phyloP scores from a whole-genome alignment of 2,888 invertebrate species.

The Onchidella celtica region DNA sequence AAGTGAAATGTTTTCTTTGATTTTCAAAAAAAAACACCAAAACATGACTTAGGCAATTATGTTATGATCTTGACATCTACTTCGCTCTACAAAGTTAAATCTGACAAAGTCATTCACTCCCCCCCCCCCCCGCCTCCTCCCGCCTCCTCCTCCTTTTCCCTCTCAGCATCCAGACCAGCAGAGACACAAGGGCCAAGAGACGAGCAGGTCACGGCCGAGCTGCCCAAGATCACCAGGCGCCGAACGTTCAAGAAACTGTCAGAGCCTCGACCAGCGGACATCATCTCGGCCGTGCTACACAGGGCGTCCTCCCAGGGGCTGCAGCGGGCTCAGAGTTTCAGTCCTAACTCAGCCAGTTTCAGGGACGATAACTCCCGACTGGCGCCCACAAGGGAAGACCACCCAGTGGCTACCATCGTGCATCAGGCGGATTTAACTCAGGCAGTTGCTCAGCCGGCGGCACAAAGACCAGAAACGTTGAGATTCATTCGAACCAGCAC shows the following conservation, averaged over 20 bases:
- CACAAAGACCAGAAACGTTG: neutral
- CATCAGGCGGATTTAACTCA: neutral
- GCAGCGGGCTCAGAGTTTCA: conserved; percentile 50
- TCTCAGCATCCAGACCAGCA: neutral
- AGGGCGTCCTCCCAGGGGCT: conserved; percentile 18
- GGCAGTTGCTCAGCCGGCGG: neutral
- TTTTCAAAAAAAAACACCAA: too few species aligned
- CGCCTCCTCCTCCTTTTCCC: too few species aligned
- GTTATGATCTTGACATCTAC: too few species aligned
- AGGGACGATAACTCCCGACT: neutral
- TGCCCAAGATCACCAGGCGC: conserved; percentile 18
- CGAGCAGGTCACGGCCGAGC: conserved; percentile 12
- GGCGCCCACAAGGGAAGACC: neutral
- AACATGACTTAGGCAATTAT: too few species aligned
- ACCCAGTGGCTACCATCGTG: neutral
- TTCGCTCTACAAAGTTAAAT: too few species aligned
- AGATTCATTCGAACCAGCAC: neutral
- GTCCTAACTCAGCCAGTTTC: conserved; percentile 30
- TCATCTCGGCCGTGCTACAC: conserved; percentile 50
- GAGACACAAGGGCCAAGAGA: conserved; percentile 1
- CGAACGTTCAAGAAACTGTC: conserved; percentile 52
- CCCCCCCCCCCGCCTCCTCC: too few species aligned
- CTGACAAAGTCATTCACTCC: too few species aligned
- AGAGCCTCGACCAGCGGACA: conserved; percentile 48
- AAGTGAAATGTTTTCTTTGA: too few species aligned